A percentile compares a stretch with the other conserved stretches of the same genome.
phyloP scores from a whole-genome alignment of 64 coral and sea anemone species.

The Anthopleura sola region DNA sequence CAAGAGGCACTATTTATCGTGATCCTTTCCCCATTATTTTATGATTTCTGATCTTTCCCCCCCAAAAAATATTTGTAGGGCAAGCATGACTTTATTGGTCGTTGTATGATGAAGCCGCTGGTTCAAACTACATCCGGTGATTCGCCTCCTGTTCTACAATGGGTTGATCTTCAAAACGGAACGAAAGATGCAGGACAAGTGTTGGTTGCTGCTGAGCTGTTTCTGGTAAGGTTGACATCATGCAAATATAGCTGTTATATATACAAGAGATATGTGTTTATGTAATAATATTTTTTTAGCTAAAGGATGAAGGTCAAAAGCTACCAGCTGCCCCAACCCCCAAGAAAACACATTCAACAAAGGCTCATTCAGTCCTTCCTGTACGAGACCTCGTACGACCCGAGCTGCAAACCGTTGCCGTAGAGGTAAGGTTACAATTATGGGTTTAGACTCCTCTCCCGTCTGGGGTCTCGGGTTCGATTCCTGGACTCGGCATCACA shows the following conservation, averaged over 20 bases:
- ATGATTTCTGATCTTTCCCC: too few species aligned
- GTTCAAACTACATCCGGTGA: slow-evolving; percentile 37
- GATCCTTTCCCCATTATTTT: too few species aligned
- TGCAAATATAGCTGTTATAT: too few species aligned
- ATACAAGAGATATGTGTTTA: too few species aligned
- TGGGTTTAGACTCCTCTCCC: too few species aligned
- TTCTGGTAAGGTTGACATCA: slow-evolving; percentile 47
- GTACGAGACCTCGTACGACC: slow-evolving; percentile 45
- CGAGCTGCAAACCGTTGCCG: slow-evolving; percentile 30
- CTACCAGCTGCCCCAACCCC: slow-evolving; percentile 56
- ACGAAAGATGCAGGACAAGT: slow-evolving; percentile 49
- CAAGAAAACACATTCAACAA: slow-evolving; percentile 10
- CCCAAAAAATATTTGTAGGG: slow-evolving; percentile 40
- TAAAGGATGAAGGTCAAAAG: slow-evolving; percentile 70
- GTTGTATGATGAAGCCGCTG: slow-evolving; percentile 59
- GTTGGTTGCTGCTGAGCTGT: slow-evolving; percentile 72
- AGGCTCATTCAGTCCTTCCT: background rate
- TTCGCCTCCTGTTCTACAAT: slow-evolving; percentile 38
- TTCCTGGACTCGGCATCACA: too few species aligned
- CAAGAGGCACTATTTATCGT: too few species aligned
- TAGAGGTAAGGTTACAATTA: slow-evolving; percentile 21
- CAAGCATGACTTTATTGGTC: slow-evolving; percentile 84
- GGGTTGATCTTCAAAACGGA: slow-evolving; percentile 49
- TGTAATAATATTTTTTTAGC: too few species aligned
- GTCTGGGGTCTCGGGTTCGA: too few species aligned